Percentiles rank a stretch among this genome's conserved stretches.
Evolutionary conservation across 2,113 vertebrate genomes (phyloP).

Genomic region (Tragelaphus strepsiceros): DNA sequence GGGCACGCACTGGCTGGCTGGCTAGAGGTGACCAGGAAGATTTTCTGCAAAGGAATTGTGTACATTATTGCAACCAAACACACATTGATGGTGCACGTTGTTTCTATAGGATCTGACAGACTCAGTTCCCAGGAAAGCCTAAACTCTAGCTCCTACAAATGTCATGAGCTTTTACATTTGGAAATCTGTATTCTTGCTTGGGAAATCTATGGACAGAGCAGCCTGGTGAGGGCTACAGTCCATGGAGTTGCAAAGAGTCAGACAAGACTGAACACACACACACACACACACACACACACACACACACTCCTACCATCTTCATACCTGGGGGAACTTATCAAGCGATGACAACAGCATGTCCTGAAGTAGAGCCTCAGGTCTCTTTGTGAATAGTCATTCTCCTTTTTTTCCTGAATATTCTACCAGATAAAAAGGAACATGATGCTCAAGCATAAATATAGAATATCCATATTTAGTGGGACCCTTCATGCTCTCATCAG

Average conservation of each 20-base stretch:
- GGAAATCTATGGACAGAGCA: background rate
- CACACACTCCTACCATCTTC: background rate
- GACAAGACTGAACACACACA: background rate
- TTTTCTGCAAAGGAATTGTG: background rate
- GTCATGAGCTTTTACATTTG: background rate
- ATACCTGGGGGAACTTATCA: background rate
- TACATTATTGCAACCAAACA: background rate
- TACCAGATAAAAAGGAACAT: background rate
- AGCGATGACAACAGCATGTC: background rate
- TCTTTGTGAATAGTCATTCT: background rate
- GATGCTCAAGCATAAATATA: background rate
- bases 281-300: background rate
- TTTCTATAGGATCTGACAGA: background rate
- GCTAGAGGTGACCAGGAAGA: background rate
- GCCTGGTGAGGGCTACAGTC: background rate
- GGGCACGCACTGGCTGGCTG: fast-evolving
- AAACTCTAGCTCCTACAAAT: background rate
- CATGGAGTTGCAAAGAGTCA: background rate
- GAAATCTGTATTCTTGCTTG: background rate
- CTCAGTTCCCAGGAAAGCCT: background rate
- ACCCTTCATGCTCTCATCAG: background rate
- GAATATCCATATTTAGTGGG: background rate
- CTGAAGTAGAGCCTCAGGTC: background rate
- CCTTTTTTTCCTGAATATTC: background rate
- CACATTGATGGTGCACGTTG: background rate